A percentile compares a stretch with the other conserved stretches of the same genome.
phyloP scores from a whole-genome alignment of 2,113 vertebrate species.

The Benthochromis sp. region DNA sequence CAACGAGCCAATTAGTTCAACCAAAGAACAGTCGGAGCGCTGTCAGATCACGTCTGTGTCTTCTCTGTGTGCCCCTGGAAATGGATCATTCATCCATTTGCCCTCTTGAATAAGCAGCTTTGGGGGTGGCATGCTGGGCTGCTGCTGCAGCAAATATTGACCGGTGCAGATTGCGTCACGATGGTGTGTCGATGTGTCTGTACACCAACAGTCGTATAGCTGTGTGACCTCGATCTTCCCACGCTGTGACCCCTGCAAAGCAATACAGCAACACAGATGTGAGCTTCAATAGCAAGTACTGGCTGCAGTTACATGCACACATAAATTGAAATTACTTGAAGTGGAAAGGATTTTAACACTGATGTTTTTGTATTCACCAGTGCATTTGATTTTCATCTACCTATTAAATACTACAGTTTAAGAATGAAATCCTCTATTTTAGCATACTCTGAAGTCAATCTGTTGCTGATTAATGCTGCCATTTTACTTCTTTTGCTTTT shows the following conservation, averaged over 20 bases:
- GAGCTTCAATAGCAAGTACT: neutral
- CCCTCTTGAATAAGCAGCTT: neutral
- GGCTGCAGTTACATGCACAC: neutral
- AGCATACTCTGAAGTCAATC: neutral
- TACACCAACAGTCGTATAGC: neutral
- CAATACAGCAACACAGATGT: neutral
- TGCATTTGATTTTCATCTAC: neutral
- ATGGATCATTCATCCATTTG: neutral
- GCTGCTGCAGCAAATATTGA: constrained; percentile 7
- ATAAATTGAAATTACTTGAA: neutral
- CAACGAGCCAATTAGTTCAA: constrained; percentile 31
- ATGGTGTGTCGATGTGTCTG: constrained; percentile 11
- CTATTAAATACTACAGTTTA: neutral
- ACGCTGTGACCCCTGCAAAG: constrained; percentile 6
- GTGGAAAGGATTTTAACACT: neutral
- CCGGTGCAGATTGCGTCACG: neutral
- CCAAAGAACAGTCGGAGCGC: neutral
- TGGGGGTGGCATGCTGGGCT: neutral
- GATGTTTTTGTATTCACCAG: neutral
- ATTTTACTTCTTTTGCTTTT: neutral
- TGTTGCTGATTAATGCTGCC: neutral
- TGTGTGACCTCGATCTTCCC: constrained; percentile 24
- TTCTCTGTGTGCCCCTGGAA: constrained; percentile 5
- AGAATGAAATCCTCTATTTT: neutral
- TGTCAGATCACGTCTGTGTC: neutral